phyloP scores from a whole-genome alignment of 2,113 vertebrate genomes.

The Montifringilla adamsi region DNA sequence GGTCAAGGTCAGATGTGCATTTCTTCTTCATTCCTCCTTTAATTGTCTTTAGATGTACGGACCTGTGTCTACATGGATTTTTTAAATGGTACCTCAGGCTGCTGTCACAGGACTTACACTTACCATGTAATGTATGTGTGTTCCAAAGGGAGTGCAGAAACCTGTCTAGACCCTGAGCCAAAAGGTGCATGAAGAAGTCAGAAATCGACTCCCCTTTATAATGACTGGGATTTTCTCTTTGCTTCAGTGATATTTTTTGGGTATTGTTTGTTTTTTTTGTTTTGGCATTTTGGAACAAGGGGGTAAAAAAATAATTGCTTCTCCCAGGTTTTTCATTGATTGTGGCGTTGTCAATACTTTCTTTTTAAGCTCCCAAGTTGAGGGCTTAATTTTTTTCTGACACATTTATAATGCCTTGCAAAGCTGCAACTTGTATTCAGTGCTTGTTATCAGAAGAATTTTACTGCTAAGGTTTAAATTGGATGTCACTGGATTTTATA shows the following conservation, averaged over 20 bases:
- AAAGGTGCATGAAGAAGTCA: not conserved
- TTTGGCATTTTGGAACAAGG: not conserved
- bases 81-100: not conserved
- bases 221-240: not conserved
- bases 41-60: not conserved
- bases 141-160: not conserved
- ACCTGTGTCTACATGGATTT: fast-evolving
- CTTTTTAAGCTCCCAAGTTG: not conserved
- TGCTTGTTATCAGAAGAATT: not conserved
- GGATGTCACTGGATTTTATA: not conserved
- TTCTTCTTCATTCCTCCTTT: not conserved
- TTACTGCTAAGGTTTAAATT: not conserved
- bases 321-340: not conserved
- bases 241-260: not conserved
- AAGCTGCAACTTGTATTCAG: not conserved
- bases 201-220: not conserved
- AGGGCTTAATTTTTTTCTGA: not conserved
- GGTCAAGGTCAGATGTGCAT: not conserved
- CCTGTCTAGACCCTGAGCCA: not conserved
- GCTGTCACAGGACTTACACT: not conserved
- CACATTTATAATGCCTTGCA: not conserved
- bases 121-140: not conserved
- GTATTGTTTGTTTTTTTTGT: not conserved
- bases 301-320: not conserved
- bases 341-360: not conserved